Evolutionary conservation across 2,888 invertebrate genomes (phyloP).

Genomic region (Nesidiocoris tenuis): DNA sequence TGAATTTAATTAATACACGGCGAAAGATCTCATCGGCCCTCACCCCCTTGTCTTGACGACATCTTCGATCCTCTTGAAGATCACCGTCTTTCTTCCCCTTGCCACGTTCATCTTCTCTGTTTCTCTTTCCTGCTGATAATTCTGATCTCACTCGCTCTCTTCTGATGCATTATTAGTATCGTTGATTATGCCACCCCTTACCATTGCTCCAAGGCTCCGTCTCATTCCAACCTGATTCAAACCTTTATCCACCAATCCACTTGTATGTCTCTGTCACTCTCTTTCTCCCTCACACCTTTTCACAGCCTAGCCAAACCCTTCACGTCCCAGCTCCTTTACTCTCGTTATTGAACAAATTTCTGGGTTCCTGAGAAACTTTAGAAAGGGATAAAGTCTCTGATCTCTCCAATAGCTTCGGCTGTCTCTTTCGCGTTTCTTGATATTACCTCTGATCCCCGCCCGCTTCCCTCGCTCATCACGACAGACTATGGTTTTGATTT

Average conservation of each 20-base stretch:
- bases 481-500: too few relatives aligned
- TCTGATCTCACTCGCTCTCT: neutral
- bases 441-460: too few relatives aligned
- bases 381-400: neutral
- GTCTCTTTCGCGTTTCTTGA: neutral
- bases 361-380: neutral
- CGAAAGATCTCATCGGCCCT: slow-evolving; percentile 26
- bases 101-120: neutral
- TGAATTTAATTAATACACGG: slow-evolving; percentile 36
- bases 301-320: neutral
- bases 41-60: neutral
- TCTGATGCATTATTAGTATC: slow-evolving; percentile 21
- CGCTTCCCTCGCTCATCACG: too few relatives aligned
- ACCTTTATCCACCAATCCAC: neutral
- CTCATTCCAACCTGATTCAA: neutral
- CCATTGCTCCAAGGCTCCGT: neutral
- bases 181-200: slow-evolving; percentile 13
- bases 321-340: too few relatives aligned
- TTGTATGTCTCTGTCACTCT: neutral
- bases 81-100: neutral
- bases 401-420: too few relatives aligned
- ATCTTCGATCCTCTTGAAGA: neutral
- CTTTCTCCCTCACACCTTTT: neutral
- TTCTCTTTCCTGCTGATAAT: neutral
- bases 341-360: slow-evolving; percentile 13